Base-by-base conservation (phyloP, 2,888 invertebrate species). In the Perizoma affinitatum region DNA sequence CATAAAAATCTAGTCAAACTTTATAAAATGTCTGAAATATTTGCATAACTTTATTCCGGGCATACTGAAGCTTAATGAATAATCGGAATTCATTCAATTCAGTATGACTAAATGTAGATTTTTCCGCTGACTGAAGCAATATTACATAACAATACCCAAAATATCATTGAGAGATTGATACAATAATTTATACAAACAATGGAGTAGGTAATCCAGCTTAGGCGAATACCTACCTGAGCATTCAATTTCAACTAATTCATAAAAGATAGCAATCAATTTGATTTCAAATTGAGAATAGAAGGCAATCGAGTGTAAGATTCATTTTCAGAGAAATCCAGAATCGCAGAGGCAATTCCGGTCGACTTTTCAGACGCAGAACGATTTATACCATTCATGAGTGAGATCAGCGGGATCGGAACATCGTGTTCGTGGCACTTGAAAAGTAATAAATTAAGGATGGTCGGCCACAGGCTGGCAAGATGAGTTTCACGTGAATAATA, bases 391-490 rank as follows among this genome's bases (percentile, higher is more conserved):
- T 72, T 73, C 73, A 72, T 75, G 73, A 76, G 71, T 73, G 70
- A 73, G 73, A 79, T 79, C 76, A 75, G 71, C 64, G 67, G 72
- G 74, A 80, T 80, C 70, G 71, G 79, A 79, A 81, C 80, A 83
- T 75, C 76, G 77, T 84, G 83, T 83, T 80, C 75, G 71, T 79
- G 83, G 80, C 84, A 84, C 78, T 87, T 83, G 84, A 84, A 86
- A 87, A 83, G 80, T 78, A 78, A 81, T 86, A 87, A 87, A 87
- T 88, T 86, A 84, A 72, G 74, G 77, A 74, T 76, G 77, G 76
- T 75, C 74, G 71, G 70, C 75, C 76, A 75, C 79, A 75, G 75
- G 75, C 75, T 69, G 69, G 65, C 58, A 68, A 79, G 78, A 75
- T 79, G 75, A 77, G 78, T 75, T 80, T 74, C 76, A 68, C 69